These are phyloP conservation scores for Saturnia pavonia DNA, from an alignment of 2,888 invertebrate species.

Conservation along the genomic window DNA sequence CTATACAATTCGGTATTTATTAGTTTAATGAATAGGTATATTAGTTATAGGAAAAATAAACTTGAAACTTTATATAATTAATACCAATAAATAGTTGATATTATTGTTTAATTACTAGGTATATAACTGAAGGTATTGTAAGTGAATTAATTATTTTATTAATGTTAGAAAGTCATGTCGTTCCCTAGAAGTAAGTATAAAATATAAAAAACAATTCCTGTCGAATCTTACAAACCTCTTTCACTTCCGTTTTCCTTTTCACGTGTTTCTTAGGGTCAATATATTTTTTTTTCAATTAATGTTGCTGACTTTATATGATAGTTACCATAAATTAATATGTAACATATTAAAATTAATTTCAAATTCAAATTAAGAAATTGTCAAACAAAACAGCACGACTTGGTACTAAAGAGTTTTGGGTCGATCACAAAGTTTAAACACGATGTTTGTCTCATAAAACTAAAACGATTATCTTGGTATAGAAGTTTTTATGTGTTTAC, in stretches of 20 bases:
- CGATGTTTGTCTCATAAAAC: neutral
- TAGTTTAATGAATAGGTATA: neutral
- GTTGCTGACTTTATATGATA: no score
- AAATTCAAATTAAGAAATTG: neutral
- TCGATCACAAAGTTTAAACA: neutral
- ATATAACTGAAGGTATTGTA: neutral
- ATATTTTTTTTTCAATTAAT: no score
- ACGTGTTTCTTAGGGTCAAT: no score
- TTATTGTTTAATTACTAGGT: neutral
- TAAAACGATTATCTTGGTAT: neutral
- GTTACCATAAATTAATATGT: no score
- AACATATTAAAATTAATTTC: neutral
- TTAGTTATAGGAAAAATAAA: neutral
- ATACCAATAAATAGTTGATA: neutral
- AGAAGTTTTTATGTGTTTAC: conserved; percentile 1
- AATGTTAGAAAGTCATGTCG: neutral
- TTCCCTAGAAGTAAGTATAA: neutral
- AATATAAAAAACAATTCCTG: neutral
- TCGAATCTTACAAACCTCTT: no score
- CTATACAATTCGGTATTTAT: neutral
- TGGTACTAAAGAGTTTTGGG: neutral
- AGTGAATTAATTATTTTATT: neutral
- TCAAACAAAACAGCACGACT: neutral
- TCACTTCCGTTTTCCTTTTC: no score
- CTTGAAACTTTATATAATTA: neutral